Evolutionary conservation across 1,140 invertebrate species (phyloP), one percentile per base, ranked within the genome.

Genomic region (Triops cancriformis): DNA sequence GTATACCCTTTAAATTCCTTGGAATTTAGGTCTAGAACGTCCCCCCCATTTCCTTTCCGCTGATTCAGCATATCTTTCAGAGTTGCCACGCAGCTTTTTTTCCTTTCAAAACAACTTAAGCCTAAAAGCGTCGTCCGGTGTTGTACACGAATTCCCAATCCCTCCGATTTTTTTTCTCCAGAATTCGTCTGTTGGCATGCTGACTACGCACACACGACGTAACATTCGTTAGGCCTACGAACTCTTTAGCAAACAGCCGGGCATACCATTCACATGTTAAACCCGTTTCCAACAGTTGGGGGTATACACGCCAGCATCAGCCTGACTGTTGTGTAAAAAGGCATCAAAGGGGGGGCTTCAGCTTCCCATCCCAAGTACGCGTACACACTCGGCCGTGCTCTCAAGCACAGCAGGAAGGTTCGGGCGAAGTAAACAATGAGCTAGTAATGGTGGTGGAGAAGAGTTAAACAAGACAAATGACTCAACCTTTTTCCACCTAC

Each of bases 401-500:
- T 18, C 23, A 37, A 64, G 51, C 51, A 18, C 51, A 64, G 51
- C 51, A 64, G 51, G 51, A 64, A 64, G 51, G 9, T 64, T 64
- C 51, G 51, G 51, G 10, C 18, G 51, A 64, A 23, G 51, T 64
- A 64, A 64, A 64, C 51, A 64, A 64, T 64, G 51, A 64, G 51
- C 51, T 64, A 64, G 51, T 64, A 18, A 64, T 64, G 51, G 51
- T 64, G 51, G 10, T 64, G 51, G 51, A 64, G 51, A 64, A 64
- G 10, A 64, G 51, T 64, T 64, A 64, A 64, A 64, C 51, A 64
- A 64, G 51, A 64, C 51, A 64, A 64, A 64, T 64, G 51, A 64
- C 51, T 64, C 51, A 64, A 64, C 51, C 51, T 64, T 64, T 37
- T 64, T 64, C 51, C 51, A 64, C 51, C 51, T 64, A n/a, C 51